A percentile compares a stretch with the other conserved stretches of the same genome.
Conservation (phyloP, 2,888 invertebrate genomes). For the Diloba caeruleocephala region DNA sequence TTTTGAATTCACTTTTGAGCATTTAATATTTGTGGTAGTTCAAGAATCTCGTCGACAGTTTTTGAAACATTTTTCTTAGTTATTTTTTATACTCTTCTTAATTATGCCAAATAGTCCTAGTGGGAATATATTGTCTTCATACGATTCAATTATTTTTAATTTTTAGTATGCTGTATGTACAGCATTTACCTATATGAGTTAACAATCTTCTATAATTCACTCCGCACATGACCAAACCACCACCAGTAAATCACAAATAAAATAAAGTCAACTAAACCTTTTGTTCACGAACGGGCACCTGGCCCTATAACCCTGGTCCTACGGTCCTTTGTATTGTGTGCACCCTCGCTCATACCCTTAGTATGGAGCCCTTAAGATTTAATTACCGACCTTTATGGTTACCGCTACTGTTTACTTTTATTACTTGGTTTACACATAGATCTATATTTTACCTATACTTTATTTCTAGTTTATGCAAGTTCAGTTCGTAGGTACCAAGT, state of each 20-base stretch:
- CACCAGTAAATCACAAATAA: slow-evolving; percentile 58
- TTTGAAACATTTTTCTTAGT: too few relatives aligned
- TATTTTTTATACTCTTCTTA: too few relatives aligned
- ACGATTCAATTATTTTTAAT: too few relatives aligned
- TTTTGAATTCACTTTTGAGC: too few relatives aligned
- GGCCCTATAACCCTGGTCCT: slow-evolving; percentile 52
- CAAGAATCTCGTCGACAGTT: too few relatives aligned
- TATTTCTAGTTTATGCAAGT: too few relatives aligned
- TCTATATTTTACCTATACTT: neutral
- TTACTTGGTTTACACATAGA: slow-evolving; percentile 48
- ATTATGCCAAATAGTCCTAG: too few relatives aligned
- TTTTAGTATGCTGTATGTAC: too few relatives aligned
- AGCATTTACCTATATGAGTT: too few relatives aligned
- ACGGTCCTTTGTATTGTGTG: slow-evolving; percentile 52
- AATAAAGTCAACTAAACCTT: slow-evolving; percentile 70
- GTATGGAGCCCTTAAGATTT: slow-evolving; percentile 73
- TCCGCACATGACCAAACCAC: slow-evolving; percentile 15
- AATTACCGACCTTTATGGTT: slow-evolving; percentile 75
- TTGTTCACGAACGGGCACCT: slow-evolving; percentile 66
- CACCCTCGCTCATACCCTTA: slow-evolving; percentile 61
- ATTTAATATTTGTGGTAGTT: too few relatives aligned
- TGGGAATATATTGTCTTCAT: too few relatives aligned
- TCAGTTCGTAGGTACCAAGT: too few relatives aligned
- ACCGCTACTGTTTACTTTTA: slow-evolving; percentile 71
- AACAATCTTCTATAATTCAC: slow-evolving; percentile 3